Percentiles rank a stretch among this genome's conserved stretches.
Evolutionary conservation across 2,888 invertebrate species (phyloP).

Genomic region (Tetragonula carbonaria): DNA sequence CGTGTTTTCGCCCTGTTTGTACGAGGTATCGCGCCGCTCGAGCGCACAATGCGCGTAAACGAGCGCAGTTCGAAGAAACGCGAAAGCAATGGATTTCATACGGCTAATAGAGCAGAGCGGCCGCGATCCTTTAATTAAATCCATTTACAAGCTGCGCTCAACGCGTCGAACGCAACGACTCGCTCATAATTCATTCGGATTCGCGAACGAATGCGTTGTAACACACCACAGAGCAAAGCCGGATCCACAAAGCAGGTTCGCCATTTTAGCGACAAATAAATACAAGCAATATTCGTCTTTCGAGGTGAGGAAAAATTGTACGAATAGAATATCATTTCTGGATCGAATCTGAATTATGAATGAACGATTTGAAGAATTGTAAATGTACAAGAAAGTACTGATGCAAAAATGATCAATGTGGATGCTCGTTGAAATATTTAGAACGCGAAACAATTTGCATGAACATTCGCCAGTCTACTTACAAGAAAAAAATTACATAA

Average conservation of each 20-base stretch:
- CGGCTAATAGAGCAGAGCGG: constrained; percentile 14
- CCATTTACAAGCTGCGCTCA: constrained; percentile 30
- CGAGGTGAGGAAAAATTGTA: neutral
- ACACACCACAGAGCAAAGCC: neutral
- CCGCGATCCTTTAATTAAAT: constrained; percentile 44
- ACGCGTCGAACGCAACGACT: constrained; percentile 23
- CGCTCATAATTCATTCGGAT: constrained; percentile 32
- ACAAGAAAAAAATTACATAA: neutral
- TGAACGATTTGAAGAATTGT: neutral
- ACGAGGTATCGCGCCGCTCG: neutral
- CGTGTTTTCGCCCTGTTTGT: neutral
- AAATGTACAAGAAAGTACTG: neutral
- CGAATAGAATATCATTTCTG: neutral
- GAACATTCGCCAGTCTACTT: neutral
- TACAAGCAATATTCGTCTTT: neutral
- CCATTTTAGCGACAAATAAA: neutral
- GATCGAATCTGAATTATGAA: neutral
- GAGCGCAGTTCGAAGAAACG: constrained; percentile 8
- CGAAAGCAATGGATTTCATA: constrained; percentile 16
- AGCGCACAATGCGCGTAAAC: constrained; percentile 23
- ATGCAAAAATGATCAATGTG: neutral
- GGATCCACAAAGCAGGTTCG: neutral
- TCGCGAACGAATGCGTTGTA: neutral
- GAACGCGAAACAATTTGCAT: neutral
- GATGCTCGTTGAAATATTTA: neutral